Percentiles rank a stretch among this genome's conserved stretches.
These are phyloP conservation scores for Pseudobourletiella spinata DNA, from an alignment of 1,140 invertebrate species.

Conservation along the genomic window DNA sequence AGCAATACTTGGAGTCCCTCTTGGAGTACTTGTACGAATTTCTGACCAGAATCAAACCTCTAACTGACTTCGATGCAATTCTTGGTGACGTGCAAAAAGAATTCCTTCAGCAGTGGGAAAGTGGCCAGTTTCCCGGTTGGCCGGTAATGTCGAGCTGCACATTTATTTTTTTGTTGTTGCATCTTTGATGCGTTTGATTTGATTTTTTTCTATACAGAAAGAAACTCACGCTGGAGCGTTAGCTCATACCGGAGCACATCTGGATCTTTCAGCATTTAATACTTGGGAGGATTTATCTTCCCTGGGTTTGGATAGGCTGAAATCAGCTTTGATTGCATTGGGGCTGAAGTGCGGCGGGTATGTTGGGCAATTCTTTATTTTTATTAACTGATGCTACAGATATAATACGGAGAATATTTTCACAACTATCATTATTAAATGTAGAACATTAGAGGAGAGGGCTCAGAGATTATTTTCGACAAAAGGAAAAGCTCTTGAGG, in stretches of 20 bases:
- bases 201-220: constrained; percentile 54
- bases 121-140: constrained; percentile 87
- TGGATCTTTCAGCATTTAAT: constrained; percentile 89
- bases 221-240: constrained; percentile 72
- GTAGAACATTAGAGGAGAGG: constrained; percentile 83
- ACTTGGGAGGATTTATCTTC: constrained; percentile 97
- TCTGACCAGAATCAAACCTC: constrained; percentile 75
- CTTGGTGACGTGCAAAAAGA: constrained; percentile 68
- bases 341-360: constrained; percentile 95
- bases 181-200: not conserved
- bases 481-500: constrained; percentile 77
- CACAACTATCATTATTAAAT: constrained; percentile 18
- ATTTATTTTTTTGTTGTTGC: constrained; percentile 5
- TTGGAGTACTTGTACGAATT: constrained; percentile 85
- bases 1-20: constrained; percentile 72
- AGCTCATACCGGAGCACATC: constrained; percentile 83
- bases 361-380: constrained; percentile 16
- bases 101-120: constrained; percentile 80
- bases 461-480: constrained; percentile 91
- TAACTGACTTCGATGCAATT: constrained; percentile 73
- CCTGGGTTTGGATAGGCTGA: constrained; percentile 90
- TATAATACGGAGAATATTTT: not conserved
- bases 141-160: constrained; percentile 53
- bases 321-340: constrained; percentile 94
- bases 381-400: not conserved